Evolutionary conservation across 2,113 vertebrate species (phyloP).

Genomic region (Dasypus novemcinctus): DNA sequence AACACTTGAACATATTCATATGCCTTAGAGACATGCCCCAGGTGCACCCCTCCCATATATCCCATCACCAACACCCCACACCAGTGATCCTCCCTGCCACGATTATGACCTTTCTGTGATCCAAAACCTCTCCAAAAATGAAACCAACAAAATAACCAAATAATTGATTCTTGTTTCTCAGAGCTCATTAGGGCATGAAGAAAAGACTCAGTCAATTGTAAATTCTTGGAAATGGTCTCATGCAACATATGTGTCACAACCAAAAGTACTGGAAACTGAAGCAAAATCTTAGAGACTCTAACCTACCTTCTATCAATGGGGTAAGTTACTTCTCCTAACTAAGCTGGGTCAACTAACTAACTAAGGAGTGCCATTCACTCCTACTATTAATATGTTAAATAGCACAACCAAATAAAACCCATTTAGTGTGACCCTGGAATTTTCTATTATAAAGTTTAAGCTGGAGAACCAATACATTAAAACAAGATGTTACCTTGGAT

Average conservation of each 20-base stretch:
- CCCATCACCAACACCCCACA: too few relatives aligned
- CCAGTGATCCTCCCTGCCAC: too few relatives aligned
- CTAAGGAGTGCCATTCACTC: neutral
- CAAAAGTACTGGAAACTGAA: neutral
- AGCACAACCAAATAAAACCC: neutral
- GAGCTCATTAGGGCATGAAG: neutral
- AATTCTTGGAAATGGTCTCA: slow-evolving; percentile 19
- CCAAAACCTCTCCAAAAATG: too few relatives aligned
- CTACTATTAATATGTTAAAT: neutral
- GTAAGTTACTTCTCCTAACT: neutral
- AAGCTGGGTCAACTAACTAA: neutral
- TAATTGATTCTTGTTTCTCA: slow-evolving; percentile 42
- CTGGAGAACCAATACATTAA: neutral
- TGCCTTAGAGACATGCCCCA: too few relatives aligned
- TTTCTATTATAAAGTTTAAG: neutral
- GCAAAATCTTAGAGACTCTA: neutral
- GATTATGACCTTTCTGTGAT: too few relatives aligned
- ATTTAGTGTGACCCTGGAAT: neutral
- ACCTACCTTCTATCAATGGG: neutral
- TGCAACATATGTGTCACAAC: neutral
- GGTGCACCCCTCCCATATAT: too few relatives aligned
- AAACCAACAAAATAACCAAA: too few relatives aligned
- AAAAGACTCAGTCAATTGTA: neutral
- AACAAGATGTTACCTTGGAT: neutral
- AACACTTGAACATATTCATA: too few relatives aligned